A percentile compares a stretch with the other conserved stretches of the same genome.
phyloP scores from a whole-genome alignment of 2,888 invertebrate genomes.

The Rotaria macrura region DNA sequence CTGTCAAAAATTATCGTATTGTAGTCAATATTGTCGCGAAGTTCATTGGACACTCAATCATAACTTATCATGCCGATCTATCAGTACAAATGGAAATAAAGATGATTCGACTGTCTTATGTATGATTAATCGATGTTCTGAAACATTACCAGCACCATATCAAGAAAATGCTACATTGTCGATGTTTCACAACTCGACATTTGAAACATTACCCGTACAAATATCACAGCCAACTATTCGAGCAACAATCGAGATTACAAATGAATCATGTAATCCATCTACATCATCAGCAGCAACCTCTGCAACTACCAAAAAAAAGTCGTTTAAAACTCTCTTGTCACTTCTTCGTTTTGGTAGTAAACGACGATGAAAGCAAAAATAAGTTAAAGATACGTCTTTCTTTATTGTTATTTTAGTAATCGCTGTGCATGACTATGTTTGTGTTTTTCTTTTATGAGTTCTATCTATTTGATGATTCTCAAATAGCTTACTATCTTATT shows the following conservation, averaged over 20 bases:
- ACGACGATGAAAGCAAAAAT: not conserved
- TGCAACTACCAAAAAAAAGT: not conserved
- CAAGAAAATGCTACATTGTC: not conserved
- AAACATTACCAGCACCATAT: not conserved
- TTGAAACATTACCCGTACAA: not conserved
- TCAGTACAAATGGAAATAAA: not conserved
- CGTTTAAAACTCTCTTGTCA: not conserved
- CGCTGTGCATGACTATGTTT: not conserved
- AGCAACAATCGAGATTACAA: not conserved
- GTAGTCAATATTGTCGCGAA: slow-evolving; percentile 16
- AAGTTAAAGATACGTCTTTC: not conserved
- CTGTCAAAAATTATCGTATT: not conserved
- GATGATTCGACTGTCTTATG: not conserved
- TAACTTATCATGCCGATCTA: not conserved
- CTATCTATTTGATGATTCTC: not conserved
- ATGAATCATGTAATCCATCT: not conserved
- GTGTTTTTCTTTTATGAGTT: not conserved
- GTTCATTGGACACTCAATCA: slow-evolving; percentile 14
- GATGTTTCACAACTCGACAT: not conserved
- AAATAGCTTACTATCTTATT: not conserved
- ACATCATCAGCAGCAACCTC: not conserved
- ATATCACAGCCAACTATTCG: not conserved
- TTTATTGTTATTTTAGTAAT: not conserved
- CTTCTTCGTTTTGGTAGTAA: not conserved
- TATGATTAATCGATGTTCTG: not conserved